Evolutionary conservation across 2,797 vertebrate genomes (phyloP).

Genomic region (Anas acuta): DNA sequence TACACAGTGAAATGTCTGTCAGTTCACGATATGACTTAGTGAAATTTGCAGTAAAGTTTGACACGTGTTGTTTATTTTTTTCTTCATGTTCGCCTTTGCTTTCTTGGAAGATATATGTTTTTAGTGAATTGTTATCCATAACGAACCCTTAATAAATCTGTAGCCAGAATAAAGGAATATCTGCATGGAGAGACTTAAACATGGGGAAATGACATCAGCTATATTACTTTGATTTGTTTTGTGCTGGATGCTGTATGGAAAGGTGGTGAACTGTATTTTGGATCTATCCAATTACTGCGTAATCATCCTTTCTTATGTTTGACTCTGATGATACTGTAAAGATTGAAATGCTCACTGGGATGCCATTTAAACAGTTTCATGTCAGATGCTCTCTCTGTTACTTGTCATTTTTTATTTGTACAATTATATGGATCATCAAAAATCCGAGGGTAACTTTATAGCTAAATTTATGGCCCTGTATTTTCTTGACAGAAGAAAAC

Average conservation of each 20-base stretch:
- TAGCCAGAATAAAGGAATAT: background rate
- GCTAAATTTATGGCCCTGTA: slow-evolving; percentile 41
- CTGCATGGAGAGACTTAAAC: background rate
- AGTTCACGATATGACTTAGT: background rate
- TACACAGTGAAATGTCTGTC: background rate
- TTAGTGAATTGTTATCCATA: background rate
- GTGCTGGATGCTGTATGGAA: background rate
- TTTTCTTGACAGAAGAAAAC: slow-evolving; percentile 42
- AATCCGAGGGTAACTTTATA: slow-evolving; percentile 40
- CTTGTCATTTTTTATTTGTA: slow-evolving; percentile 66
- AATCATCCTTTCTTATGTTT: slow-evolving; percentile 24
- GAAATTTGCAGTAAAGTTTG: background rate
- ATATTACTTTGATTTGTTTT: slow-evolving; percentile 43
- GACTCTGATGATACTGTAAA: slow-evolving; percentile 5
- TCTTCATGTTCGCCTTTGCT: background rate
- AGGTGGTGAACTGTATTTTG: slow-evolving; percentile 49
- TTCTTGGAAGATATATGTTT: background rate
- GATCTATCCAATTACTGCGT: slow-evolving; percentile 42
- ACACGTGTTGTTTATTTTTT: background rate
- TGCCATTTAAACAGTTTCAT: slow-evolving; percentile 11
- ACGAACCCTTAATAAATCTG: slow-evolving; percentile 29
- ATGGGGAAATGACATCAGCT: background rate
- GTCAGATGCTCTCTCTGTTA: slow-evolving; percentile 44
- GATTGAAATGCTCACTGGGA: slow-evolving; percentile 39
- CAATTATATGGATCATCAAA: slow-evolving; percentile 63